phyloP scores from a whole-genome alignment of 2,113 vertebrate genomes.

The Rostratula benghalensis region DNA sequence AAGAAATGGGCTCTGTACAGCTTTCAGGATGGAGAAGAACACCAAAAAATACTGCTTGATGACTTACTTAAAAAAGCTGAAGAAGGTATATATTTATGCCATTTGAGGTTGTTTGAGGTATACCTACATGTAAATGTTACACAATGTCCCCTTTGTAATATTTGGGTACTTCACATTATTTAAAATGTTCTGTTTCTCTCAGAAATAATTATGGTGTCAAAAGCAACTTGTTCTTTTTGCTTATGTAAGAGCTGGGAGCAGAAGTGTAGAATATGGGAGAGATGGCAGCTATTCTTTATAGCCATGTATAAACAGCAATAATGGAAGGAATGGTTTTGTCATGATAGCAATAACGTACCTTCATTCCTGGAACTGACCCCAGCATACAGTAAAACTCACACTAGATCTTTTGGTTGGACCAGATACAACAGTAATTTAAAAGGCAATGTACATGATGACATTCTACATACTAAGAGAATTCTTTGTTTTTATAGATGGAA shows the following conservation, averaged over 20 bases:
- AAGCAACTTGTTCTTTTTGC: not conserved
- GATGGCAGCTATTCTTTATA: not conserved
- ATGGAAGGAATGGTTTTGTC: not conserved
- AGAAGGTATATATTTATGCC: constrained; percentile 74
- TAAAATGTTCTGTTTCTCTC: not conserved
- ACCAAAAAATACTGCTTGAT: constrained; percentile 87
- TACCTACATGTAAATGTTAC: not conserved
- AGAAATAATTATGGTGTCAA: not conserved
- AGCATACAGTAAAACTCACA: not conserved
- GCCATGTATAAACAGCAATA: not conserved
- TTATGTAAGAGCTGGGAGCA: not conserved
- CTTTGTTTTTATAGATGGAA: not conserved
- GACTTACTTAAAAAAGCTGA: constrained; percentile 86
- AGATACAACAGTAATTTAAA: not conserved
- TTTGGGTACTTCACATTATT: not conserved
- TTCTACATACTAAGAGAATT: not conserved
- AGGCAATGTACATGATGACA: not conserved
- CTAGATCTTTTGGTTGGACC: not conserved
- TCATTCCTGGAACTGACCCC: not conserved
- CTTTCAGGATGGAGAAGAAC: constrained; percentile 87
- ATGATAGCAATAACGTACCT: not conserved
- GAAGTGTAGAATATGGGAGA: not conserved
- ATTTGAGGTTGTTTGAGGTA: not conserved
- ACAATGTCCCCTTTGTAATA: not conserved
- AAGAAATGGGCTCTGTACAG: constrained; percentile 96